Evolutionary conservation across 2,888 invertebrate species (phyloP), one percentile per base, ranked within the genome.

Genomic region (Synergus umbraculus): DNA sequence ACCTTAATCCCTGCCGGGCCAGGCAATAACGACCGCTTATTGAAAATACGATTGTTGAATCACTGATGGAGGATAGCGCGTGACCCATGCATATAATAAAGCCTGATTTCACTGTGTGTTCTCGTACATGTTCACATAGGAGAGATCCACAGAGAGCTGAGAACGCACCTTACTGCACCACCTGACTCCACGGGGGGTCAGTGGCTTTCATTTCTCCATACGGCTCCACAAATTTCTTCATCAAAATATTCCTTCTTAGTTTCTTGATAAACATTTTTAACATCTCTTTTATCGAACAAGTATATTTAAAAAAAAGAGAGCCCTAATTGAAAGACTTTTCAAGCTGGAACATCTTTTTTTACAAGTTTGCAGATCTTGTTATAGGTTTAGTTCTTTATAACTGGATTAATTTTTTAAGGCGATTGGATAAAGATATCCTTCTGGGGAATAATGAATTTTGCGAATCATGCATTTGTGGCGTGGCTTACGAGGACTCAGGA

Each of bases 351-450:
- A 29, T 29, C 22, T 29, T 29, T 29, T 29, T 29, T 29, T 29
- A 3, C 18, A 41, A n/a, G n/a, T 60, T 22, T 22, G 12, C 4
- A 60, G 4, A 29, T 60, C 22, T 60, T 60, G 4, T 64, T 15
- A 15, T 5, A 15, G 9, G 10, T 43, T 1, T 18, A 4, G 18
- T 66, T 66, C 66, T 43, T 66, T 66, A n/a, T 43, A 8, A 10
- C 43, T 85, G 81, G 81, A 81, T 76, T 81, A 81, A 83, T 43
- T 43, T 66, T n/a, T 43, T 43, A 4, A 86, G 87, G 86, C 87
- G 87, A 88, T 88, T 87, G 88, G 81, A 88, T 88, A 87, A 84
- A 88, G 88, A 88, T 88, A 88, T 87, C 85, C 87, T 85, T 79
- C 76, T 83, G 69, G 80, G 85, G 87, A 86, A 86, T 85, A 86